These are phyloP conservation scores for Ips typographus DNA, from an alignment of 1,140 invertebrate species.

Conservation along the genomic window DNA sequence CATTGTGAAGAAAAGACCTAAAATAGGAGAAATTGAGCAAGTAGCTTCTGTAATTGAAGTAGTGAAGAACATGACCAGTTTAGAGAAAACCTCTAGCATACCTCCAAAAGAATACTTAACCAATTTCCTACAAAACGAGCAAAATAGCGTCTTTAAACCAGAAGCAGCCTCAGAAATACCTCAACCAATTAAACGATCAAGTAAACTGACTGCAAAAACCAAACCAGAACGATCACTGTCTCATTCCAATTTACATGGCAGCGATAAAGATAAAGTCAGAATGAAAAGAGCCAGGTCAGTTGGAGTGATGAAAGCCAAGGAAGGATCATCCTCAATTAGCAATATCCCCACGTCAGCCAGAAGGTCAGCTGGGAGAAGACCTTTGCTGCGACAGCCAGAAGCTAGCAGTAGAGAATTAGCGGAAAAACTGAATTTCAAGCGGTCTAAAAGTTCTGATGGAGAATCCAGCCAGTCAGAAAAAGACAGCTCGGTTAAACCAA, in stretches of 20 bases:
- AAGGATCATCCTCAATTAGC: constrained; percentile 3
- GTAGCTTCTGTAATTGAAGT: constrained; percentile 19
- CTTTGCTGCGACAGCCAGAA: constrained; percentile 23
- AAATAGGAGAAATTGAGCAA: constrained; percentile 20
- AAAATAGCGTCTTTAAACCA: constrained; percentile 1
- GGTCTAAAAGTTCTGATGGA: background rate
- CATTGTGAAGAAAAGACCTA: constrained; percentile 1
- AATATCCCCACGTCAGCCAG: constrained; percentile 18
- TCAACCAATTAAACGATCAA: background rate
- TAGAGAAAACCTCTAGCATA: background rate
- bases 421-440: constrained; percentile 16
- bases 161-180: background rate
- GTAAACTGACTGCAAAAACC: background rate
- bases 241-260: constrained; percentile 4
- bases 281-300: constrained; percentile 24
- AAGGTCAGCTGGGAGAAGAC: constrained; percentile 25
- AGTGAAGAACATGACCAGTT: background rate
- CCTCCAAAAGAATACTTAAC: background rate
- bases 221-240: constrained; percentile 10
- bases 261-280: background rate
- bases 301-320: constrained; percentile 6
- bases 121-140: constrained; percentile 12
- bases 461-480: background rate
- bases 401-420: constrained; percentile 24
- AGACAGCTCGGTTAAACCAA: background rate